phyloP scores from a whole-genome alignment of 1,140 invertebrate species.

The Mycetomoellerius zeteki region DNA sequence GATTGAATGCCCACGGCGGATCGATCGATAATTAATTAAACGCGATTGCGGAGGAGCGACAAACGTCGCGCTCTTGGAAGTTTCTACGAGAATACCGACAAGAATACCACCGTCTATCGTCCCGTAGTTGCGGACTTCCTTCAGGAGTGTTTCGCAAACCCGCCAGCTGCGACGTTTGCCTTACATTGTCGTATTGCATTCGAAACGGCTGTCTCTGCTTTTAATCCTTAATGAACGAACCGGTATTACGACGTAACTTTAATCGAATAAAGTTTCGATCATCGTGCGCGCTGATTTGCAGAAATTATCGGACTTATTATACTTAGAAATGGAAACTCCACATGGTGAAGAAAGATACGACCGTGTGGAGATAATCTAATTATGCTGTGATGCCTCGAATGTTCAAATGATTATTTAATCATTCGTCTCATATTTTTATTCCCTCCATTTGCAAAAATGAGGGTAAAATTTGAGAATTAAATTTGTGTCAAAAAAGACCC shows the following conservation, averaged over 20 bases:
- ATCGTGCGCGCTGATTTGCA: constrained; percentile 1
- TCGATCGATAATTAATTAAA: constrained; percentile 75
- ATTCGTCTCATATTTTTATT: too few species aligned
- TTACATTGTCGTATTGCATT: constrained; percentile 69
- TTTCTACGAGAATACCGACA: constrained; percentile 54
- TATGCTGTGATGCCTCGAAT: not conserved
- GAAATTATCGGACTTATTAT: not conserved
- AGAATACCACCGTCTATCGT: constrained; percentile 64
- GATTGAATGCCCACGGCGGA: not conserved
- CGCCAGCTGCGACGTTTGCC: constrained; percentile 62
- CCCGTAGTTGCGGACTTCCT: constrained; percentile 65
- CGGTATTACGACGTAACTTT: constrained; percentile 39
- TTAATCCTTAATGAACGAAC: constrained; percentile 65
- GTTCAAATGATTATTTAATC: constrained; percentile 6
- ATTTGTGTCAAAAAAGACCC: too few species aligned
- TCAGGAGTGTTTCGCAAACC: constrained; percentile 65
- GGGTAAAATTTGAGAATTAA: too few species aligned
- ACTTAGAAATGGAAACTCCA: not conserved
- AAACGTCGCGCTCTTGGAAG: constrained; percentile 67
- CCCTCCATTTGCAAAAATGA: too few species aligned
- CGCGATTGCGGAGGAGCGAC: constrained; percentile 69
- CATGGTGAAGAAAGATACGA: constrained; percentile 1
- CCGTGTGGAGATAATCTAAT: not conserved
- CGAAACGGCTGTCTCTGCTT: constrained; percentile 38
- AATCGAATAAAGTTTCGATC: constrained; percentile 55